Percentiles rank a stretch among this genome's conserved stretches.
These are phyloP conservation scores for Rhinolophus ferrumequinum DNA, from an alignment of 2,113 vertebrate genomes.

Conservation along the genomic window DNA sequence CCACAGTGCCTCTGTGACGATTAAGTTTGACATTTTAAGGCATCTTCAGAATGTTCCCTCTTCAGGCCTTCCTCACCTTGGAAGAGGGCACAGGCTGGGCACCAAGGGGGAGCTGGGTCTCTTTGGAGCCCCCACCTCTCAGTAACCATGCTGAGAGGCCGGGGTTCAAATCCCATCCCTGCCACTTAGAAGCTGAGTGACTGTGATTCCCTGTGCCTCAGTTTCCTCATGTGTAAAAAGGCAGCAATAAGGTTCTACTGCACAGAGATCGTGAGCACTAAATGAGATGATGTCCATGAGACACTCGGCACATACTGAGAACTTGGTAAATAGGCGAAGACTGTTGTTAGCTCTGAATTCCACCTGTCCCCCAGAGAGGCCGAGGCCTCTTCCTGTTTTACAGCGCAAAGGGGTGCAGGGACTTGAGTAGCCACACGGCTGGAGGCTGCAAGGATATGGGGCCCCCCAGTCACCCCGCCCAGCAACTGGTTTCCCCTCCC, in stretches of 20 bases:
- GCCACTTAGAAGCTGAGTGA: neutral
- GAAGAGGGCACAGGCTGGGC: neutral
- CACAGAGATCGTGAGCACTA: neutral
- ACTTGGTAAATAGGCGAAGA: rapidly evolving
- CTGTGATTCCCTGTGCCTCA: neutral
- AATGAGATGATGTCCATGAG: rapidly evolving
- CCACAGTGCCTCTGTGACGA: rapidly evolving
- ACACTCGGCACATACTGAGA: rapidly evolving
- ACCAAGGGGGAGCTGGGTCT: neutral
- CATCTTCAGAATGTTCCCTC: neutral
- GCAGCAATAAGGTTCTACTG: rapidly evolving
- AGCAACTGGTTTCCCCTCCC: neutral
- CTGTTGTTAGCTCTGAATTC: neutral
- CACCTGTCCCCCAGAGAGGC: neutral
- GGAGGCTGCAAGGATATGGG: neutral
- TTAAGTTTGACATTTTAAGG: neutral
- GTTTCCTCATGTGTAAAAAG: neutral
- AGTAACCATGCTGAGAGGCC: neutral
- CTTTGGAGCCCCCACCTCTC: neutral
- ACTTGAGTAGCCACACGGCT: neutral
- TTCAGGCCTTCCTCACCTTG: neutral
- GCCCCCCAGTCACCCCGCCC: too few species aligned
- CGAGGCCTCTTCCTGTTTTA: neutral
- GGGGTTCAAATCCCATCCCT: neutral
- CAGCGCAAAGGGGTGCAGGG: neutral